Evolutionary conservation across 2,888 invertebrate species (phyloP).

Genomic region (Cryptocephalus primarius): DNA sequence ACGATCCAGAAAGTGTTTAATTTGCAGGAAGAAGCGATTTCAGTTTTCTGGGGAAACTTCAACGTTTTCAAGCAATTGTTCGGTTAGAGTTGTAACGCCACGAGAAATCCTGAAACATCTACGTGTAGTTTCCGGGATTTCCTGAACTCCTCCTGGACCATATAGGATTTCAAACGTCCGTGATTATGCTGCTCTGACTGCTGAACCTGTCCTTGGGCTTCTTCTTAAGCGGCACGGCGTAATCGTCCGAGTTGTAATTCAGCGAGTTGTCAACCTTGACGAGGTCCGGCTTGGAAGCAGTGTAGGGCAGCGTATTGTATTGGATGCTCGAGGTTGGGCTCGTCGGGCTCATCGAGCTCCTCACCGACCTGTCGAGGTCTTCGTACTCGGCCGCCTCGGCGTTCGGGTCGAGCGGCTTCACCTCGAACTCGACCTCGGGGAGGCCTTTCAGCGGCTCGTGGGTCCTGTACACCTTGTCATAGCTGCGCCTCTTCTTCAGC

Average conservation of each 20-base stretch:
- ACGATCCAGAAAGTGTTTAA: no score
- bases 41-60: no score
- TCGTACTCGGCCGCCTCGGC: constrained; percentile 14
- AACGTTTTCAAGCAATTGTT: no score
- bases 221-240: constrained; percentile 19
- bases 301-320: constrained; percentile 15
- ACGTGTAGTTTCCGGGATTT: no score
- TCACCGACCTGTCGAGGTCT: neutral
- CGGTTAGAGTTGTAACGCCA: no score
- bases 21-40: neutral
- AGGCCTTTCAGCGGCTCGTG: constrained; percentile 65
- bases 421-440: constrained; percentile 69
- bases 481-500: constrained; percentile 55
- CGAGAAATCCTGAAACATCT: no score
- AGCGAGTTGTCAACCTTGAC: constrained; percentile 11
- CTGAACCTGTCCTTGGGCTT: constrained; percentile 19
- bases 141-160: no score
- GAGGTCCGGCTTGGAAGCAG: constrained; percentile 16
- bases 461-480: constrained; percentile 75
- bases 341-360: constrained; percentile 9
- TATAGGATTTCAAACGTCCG: constrained; percentile 22
- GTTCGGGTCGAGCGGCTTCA: constrained; percentile 63
- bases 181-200: constrained; percentile 31
- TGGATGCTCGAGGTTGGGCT: constrained; percentile 15
- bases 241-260: constrained; percentile 21